Evolutionary conservation across 1,140 invertebrate genomes (phyloP), one percentile per base, ranked within the genome.

Genomic region (Macrotrachela quadricornifera): DNA sequence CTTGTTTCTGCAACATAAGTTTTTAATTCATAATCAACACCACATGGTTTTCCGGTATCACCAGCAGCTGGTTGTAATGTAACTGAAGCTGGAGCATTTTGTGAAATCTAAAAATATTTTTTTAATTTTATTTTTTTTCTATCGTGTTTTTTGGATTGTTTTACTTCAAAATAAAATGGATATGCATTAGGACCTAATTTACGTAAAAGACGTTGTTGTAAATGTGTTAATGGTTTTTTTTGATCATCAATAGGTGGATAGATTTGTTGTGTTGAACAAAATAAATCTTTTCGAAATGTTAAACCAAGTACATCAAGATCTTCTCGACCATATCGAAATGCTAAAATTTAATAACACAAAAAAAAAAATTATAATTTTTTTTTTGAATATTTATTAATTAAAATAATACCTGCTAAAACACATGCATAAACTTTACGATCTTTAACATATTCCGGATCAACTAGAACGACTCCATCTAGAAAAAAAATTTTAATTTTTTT

Each of bases 1-100:
- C 81, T 77, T 41, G 78, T 78, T 59, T 91, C 85, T 41, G 83
- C 86, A 55, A 91, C 83, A 69, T 86, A 90, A 9, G 85, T 85
- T 70, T 92, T 95, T 11, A 96, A 73, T 70, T 96, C 91, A 69
- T 95, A 96, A 69, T 96, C 91, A 16, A 96, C 87, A n/a, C 91
- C 90, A 70, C 90, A 96, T 0, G 91, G 90, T 74, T 75, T 75
- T 46, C 86, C 87, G 57, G 80, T 80, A 66, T 95, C 88, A 1
- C 88, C 86, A 8, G 88, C 87, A 10, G 87, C 88, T 1, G 90
- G 90, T 71, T 96, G 86, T 53, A 95, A 72, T 41, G 86, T 92
- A 0, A 94, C 87, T 0, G 85, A 91, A 9, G 90, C 87, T 38
- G 90, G 88, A 71, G 87, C 90, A 72, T 92, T 85, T 14, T 85